Percentiles rank a stretch among this genome's conserved stretches.
Evolutionary conservation across 2,113 vertebrate genomes (phyloP).

Genomic region (Platysternon megacephalum): DNA sequence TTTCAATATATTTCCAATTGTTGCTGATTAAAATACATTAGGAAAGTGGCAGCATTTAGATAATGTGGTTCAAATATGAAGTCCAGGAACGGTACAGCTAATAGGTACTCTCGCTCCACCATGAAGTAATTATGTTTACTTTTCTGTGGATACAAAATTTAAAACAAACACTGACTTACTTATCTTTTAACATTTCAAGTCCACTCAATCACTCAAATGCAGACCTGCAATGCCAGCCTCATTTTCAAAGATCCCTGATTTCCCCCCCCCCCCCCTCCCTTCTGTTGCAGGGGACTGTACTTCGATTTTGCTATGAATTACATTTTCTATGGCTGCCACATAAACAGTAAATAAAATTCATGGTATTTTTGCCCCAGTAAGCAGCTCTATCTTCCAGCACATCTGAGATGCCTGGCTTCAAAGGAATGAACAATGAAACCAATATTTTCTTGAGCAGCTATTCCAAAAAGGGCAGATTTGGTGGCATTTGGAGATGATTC

Average conservation of each 20-base stretch:
- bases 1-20: not conserved
- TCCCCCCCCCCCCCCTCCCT: not conserved
- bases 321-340: conserved; percentile 54
- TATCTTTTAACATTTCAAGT: not conserved
- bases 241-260: not conserved
- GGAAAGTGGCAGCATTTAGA: not conserved
- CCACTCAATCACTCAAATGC: fast-evolving
- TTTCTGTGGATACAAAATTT: not conserved
- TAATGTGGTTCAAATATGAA: not conserved
- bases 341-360: conserved; percentile 67
- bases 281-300: not conserved
- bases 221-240: not conserved
- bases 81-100: not conserved
- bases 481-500: conserved; percentile 15
- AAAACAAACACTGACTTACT: not conserved
- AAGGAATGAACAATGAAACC: conserved; percentile 36
- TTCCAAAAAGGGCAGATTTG: conserved; percentile 24
- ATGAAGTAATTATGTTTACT: not conserved
- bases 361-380: conserved; percentile 56
- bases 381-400: conserved; percentile 63
- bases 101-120: not conserved
- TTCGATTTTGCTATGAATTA: conserved; percentile 33
- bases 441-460: conserved; percentile 39
- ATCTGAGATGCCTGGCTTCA: conserved; percentile 34
- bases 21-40: not conserved